Evolutionary conservation across 2,888 invertebrate genomes (phyloP).

Genomic region (Mystacides longicornis): DNA sequence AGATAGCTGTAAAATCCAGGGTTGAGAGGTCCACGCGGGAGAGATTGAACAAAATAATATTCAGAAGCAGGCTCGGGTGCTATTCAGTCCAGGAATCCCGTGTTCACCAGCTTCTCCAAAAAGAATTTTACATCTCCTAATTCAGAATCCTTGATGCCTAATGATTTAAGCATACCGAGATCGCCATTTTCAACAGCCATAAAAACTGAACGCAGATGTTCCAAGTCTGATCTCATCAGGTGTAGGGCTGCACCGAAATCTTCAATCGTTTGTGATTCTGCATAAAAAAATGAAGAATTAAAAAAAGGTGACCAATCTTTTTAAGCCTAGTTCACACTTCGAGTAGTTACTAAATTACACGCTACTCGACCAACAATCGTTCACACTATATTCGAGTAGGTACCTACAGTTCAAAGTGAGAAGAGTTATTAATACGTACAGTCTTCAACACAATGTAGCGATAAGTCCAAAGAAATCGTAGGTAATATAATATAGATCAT

Average conservation of each 20-base stretch:
- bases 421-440: too few species aligned
- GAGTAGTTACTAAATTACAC: too few species aligned
- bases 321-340: too few species aligned
- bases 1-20: slow-evolving; percentile 67
- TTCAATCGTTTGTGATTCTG: slow-evolving; percentile 91
- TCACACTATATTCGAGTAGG: too few species aligned
- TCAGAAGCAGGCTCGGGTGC: slow-evolving; percentile 66
- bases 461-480: too few species aligned
- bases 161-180: slow-evolving; percentile 85
- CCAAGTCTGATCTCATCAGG: slow-evolving; percentile 79
- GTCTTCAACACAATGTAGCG: too few species aligned
- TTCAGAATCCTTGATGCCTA: slow-evolving; percentile 93
- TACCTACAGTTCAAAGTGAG: too few species aligned
- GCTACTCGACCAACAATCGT: too few species aligned
- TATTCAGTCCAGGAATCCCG: slow-evolving; percentile 90
- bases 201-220: slow-evolving; percentile 88
- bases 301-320: too few species aligned
- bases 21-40: slow-evolving; percentile 57
- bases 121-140: slow-evolving; percentile 94
- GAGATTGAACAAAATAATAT: slow-evolving; percentile 55
- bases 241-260: slow-evolving; percentile 87
- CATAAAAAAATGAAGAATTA: too few species aligned
- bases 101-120: slow-evolving; percentile 90
- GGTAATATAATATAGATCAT: too few species aligned
- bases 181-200: slow-evolving; percentile 95